Evolutionary conservation across 2,113 vertebrate genomes (phyloP).

Genomic region (Tamias sibiricus): DNA sequence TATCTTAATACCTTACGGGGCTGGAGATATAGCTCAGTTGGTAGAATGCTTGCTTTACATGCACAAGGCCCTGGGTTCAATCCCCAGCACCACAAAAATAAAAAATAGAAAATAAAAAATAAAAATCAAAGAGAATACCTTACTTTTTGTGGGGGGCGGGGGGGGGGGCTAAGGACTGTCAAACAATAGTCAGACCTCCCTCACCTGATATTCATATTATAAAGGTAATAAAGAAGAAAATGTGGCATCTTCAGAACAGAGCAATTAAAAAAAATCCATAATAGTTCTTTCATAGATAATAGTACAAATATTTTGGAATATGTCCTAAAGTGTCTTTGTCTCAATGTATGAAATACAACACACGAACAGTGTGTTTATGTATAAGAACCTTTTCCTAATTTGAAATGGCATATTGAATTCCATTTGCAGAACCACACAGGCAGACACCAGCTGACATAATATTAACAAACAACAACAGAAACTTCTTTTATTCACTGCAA

Average conservation of each 20-base stretch:
- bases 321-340: neutral
- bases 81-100: no score
- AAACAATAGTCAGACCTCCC: neutral
- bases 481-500: neutral
- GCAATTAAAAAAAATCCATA: neutral
- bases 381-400: neutral
- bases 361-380: neutral
- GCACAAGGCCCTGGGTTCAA: no score
- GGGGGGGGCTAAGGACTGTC: constrained; percentile 44
- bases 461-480: neutral
- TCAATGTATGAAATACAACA: constrained; percentile 24
- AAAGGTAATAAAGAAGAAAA: constrained; percentile 5
- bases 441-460: neutral
- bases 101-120: no score
- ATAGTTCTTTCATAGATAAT: neutral
- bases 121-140: no score
- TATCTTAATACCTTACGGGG: no score
- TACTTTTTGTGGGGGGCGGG: constrained; percentile 21
- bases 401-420: neutral
- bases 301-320: neutral
- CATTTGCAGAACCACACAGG: neutral
- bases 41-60: no score
- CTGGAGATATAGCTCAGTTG: no score
- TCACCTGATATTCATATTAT: neutral
- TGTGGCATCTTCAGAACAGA: neutral